These are phyloP conservation scores for Plusia festucae DNA, from an alignment of 2,888 invertebrate genomes.

Conservation along the genomic window DNA sequence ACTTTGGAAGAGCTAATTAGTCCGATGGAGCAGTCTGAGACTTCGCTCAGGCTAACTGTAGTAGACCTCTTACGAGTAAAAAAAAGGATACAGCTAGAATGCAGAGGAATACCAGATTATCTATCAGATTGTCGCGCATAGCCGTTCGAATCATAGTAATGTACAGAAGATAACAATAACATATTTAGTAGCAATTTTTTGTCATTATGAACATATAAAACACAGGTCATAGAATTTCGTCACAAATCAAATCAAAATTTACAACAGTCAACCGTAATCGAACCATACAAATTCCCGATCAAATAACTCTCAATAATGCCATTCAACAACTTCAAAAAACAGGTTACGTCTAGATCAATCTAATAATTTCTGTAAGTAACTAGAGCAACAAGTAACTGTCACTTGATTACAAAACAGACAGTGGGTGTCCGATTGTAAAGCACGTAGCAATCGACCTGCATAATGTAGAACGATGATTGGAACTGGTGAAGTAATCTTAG, in stretches of 20 bases:
- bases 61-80: too few species aligned
- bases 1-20: too few species aligned
- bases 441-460: conserved; percentile 48
- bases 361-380: conserved; percentile 15
- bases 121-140: too few species aligned
- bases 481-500: conserved; percentile 32
- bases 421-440: conserved; percentile 43
- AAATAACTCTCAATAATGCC: not conserved
- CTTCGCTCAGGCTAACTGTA: too few species aligned
- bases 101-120: too few species aligned
- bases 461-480: conserved; percentile 24
- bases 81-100: too few species aligned
- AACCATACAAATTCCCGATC: not conserved
- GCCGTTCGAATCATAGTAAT: too few species aligned
- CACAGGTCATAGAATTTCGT: too few species aligned
- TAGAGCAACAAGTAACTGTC: conserved; percentile 31
- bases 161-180: not conserved
- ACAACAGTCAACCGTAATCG: not conserved
- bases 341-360: conserved; percentile 10
- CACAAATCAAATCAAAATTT: not conserved
- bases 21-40: too few species aligned
- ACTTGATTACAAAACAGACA: conserved; percentile 40
- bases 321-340: not conserved
- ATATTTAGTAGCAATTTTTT: not conserved
- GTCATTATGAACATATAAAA: too few species aligned